Base-by-base conservation (phyloP, 2,113 vertebrate species). In the Rhinogobius similis region DNA sequence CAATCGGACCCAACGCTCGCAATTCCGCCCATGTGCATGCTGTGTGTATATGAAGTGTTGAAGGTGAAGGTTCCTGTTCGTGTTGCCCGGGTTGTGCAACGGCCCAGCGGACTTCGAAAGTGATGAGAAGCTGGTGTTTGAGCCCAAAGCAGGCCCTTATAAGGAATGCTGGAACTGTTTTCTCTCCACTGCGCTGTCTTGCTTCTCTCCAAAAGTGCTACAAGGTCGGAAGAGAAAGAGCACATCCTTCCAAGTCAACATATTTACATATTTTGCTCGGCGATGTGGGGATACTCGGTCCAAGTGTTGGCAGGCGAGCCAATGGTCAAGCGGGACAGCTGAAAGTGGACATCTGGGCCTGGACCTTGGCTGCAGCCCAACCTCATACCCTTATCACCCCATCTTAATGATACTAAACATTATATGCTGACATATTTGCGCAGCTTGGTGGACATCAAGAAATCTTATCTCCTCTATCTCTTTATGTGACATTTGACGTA, bases 231-330 rank as follows among this genome's bases (percentile, higher is more conserved):
- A 77, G 81, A 90, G 86, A 88, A 61, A 90, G 87, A 90, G 87
- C 87, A 86, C 88, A 92, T 92, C 91, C 81, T 92, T 92, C 87
- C 90, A 92, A 93, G 90, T 92, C 90, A 91, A 93, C 90, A 89
- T 93, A 94, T 94, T 94, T 93, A 94, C 92, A 94, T 93, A 92
- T 93, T 94, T 94, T 85, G 26, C 55, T 26, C 82, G 79, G 86
- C 62, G 76, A 88, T 80, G 85, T 88, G 85, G 88, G 87, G 87
- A 88, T 92, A 83, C 86, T 88, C 68, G 82, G 88, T 55, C 66
- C 6, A 61, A 88, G 78, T 77, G 86, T 87, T 92, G 90, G 91
- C 88, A 90, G 85, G 85, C 83, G 63, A 78, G 71, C 53, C 79
- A 39, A 80, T 90, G 89, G 89, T 89, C 89, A 90, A 75, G 72